Evolutionary conservation across 2,888 invertebrate species (phyloP).

Genomic region (Acanthosoma haemorrhoidale): DNA sequence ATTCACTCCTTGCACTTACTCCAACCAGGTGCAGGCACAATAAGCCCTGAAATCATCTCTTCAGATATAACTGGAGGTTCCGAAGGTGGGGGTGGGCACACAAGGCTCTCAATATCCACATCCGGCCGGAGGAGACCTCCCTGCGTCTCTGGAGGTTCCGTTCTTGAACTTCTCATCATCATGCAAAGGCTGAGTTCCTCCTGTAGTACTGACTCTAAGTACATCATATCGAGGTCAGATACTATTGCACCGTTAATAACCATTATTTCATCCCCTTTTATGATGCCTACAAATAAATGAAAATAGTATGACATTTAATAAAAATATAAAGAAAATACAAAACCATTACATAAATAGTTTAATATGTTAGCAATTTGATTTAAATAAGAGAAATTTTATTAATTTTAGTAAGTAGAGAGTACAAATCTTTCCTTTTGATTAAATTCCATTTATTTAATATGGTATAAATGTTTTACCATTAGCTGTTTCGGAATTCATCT

Average conservation of each 20-base stretch:
- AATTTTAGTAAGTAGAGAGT: no score
- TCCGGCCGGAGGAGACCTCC: constrained; percentile 72
- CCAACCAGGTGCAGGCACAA: constrained; percentile 94
- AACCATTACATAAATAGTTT: no score
- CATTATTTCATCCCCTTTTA: constrained; percentile 97
- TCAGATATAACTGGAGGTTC: constrained; percentile 90
- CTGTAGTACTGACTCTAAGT: constrained; percentile 91
- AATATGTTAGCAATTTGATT: no score
- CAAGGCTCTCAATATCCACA: constrained; percentile 89
- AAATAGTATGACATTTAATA: no score
- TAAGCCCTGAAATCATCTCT: constrained; percentile 92
- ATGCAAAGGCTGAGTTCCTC: constrained; percentile 90
- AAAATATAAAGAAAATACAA: no score
- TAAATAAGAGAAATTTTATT: no score
- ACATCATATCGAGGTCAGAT: constrained; percentile 98
- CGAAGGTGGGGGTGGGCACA: constrained; percentile 92
- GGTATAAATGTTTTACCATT: no score
- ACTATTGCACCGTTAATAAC: constrained; percentile 97
- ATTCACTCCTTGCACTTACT: constrained; percentile 47
- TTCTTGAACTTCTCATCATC: constrained; percentile 80
- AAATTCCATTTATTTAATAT: no score
- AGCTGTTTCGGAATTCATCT: no score
- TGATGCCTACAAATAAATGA: constrained; percentile 64
- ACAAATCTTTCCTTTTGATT: no score
- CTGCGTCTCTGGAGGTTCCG: constrained; percentile 53